These are phyloP conservation scores for Hystrix cristata DNA, from an alignment of 2,113 vertebrate species.

Conservation along the genomic window DNA sequence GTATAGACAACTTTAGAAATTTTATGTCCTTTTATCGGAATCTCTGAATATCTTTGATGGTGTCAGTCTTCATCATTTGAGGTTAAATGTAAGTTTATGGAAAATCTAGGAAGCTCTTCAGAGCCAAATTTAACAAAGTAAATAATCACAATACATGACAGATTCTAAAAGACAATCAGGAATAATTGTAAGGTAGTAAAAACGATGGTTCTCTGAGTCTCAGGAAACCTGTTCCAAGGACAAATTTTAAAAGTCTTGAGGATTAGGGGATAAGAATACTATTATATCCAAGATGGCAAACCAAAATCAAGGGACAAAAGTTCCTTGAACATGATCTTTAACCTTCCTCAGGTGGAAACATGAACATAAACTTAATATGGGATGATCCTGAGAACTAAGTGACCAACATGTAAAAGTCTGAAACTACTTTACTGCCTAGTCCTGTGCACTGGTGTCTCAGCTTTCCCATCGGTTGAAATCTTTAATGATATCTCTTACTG, in stretches of 20 bases:
- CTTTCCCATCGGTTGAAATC: not conserved
- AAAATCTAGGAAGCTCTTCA: not conserved
- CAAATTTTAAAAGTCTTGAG: not conserved
- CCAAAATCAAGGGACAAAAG: not conserved
- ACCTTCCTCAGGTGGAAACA: not conserved
- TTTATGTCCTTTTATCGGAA: not conserved
- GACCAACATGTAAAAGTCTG: not conserved
- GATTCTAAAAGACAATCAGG: not conserved
- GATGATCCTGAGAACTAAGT: not conserved
- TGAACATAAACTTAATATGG: not conserved
- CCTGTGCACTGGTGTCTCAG: not conserved
- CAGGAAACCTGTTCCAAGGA: not conserved
- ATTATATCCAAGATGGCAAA: not conserved
- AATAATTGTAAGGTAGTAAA: not conserved
- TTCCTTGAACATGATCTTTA: not conserved
- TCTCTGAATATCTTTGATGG: not conserved
- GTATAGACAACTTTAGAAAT: not conserved
- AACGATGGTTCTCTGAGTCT: not conserved
- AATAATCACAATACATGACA: not conserved
- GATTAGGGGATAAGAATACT: not conserved
- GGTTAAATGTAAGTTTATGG: not conserved
- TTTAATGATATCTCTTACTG: not conserved
- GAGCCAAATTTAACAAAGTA: conserved; percentile 10
- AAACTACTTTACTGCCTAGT: not conserved
- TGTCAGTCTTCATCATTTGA: not conserved